Conservation (phyloP, 2,113 vertebrate species). For the Deroptyus accipitrinus region DNA sequence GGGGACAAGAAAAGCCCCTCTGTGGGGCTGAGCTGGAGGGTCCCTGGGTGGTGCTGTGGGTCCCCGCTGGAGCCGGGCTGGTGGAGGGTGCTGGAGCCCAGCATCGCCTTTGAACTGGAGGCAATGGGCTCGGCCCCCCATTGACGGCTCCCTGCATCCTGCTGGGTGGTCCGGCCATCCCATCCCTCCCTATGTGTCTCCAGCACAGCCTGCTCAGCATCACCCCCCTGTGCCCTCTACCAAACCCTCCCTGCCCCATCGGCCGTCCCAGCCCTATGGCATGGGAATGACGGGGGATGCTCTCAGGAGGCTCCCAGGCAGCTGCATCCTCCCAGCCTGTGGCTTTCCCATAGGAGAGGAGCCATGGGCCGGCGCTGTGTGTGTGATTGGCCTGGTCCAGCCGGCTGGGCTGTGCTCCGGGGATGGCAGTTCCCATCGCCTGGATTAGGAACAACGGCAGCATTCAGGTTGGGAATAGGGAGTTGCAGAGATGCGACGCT, state of each 20-base stretch:
- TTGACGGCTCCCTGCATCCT: not conserved
- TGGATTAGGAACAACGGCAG: not conserved
- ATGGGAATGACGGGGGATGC: not conserved
- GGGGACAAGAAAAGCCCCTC: constrained; percentile 54
- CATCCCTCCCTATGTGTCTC: not conserved
- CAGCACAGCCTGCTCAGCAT: not conserved
- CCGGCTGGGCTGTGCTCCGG: not conserved
- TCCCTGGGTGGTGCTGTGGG: constrained; percentile 32
- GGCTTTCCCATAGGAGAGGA: not conserved
- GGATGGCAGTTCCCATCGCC: not conserved
- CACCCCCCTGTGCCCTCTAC: not conserved
- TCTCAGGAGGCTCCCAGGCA: not conserved
- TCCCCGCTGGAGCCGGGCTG: not conserved
- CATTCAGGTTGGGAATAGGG: not conserved
- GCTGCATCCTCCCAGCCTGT: not conserved
- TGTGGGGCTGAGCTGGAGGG: constrained; percentile 13
- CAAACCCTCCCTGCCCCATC: not conserved
- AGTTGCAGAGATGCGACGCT: not conserved
- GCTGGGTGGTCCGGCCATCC: not conserved
- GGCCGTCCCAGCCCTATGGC: not conserved
- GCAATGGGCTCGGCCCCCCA: not conserved
- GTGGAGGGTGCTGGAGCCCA: not conserved
- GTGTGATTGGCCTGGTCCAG: not conserved
- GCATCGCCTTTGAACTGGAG: not conserved
- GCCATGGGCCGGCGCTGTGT: rapidly evolving